Conservation (phyloP, 2,888 invertebrate species). For the Xestia xanthographa region DNA sequence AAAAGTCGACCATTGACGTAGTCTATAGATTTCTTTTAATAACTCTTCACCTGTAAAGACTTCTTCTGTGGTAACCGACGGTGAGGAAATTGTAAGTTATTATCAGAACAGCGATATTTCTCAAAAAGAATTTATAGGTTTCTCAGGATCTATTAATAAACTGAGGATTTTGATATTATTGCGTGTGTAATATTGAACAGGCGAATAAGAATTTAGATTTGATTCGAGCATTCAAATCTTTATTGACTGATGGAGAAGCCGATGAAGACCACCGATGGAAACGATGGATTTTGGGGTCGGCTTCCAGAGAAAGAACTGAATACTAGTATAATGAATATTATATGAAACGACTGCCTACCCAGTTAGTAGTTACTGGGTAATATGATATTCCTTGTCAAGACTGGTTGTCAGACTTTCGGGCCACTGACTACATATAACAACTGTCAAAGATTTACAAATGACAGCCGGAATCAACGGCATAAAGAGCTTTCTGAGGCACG, state of each 20-base stretch:
- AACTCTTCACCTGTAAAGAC: constrained; percentile 18
- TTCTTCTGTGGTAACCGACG: not conserved
- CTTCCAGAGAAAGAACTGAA: too few relatives aligned
- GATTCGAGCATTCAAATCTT: not conserved
- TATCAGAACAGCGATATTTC: not conserved
- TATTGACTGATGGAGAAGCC: not conserved
- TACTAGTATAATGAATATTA: too few relatives aligned
- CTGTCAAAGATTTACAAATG: not conserved
- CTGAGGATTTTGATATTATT: not conserved
- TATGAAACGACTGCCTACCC: too few relatives aligned
- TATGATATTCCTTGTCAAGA: not conserved
- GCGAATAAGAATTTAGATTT: not conserved
- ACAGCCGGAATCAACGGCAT: not conserved
- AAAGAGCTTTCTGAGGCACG: not conserved
- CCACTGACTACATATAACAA: not conserved
- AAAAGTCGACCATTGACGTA: not conserved
- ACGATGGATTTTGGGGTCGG: not conserved
- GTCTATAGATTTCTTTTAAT: constrained; percentile 35
- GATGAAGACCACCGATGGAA: not conserved
- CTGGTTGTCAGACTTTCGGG: not conserved
- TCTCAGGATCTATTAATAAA: constrained; percentile 13
- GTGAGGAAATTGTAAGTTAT: constrained; percentile 20
- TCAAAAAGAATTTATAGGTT: constrained; percentile 5
- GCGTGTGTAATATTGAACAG: not conserved
- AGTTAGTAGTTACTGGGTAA: not conserved